These are phyloP conservation scores for Sinocyclocheilus anophthalmus DNA, from an alignment of 2,113 vertebrate species.

Conservation along the genomic window DNA sequence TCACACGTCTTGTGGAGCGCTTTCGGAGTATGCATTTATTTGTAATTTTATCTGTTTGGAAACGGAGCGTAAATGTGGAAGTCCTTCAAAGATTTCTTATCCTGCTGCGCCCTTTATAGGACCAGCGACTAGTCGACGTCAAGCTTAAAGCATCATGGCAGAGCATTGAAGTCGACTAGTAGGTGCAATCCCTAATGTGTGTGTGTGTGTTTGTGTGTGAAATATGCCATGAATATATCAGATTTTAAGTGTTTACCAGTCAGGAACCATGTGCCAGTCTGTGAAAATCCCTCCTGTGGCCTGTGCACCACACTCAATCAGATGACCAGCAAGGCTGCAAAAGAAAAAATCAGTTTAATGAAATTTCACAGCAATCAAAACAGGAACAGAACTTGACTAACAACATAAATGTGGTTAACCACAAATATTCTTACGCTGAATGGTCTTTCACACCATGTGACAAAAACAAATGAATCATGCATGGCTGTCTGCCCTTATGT, in stretches of 20 bases:
- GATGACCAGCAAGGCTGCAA: conserved; percentile 83
- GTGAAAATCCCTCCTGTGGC: conserved; percentile 88
- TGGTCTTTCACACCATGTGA: background rate
- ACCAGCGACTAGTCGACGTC: no score
- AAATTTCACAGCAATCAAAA: background rate
- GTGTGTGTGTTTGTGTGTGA: background rate
- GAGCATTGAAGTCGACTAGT: no score
- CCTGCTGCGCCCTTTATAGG: no score
- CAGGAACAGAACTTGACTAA: background rate
- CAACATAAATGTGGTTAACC: conserved; percentile 7
- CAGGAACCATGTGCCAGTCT: conserved; percentile 82
- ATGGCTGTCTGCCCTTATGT: background rate
- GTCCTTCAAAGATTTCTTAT: no score
- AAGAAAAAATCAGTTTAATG: background rate
- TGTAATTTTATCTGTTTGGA: no score
- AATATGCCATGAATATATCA: background rate
- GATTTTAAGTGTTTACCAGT: conserved; percentile 76
- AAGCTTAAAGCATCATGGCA: no score
- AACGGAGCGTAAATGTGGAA: no score
- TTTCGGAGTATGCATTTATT: no score
- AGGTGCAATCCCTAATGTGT: no score
- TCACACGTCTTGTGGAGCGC: no score
- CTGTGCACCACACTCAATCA: conserved; percentile 87
- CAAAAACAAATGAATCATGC: conserved; percentile 7
- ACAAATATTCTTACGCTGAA: background rate